Base-by-base conservation (phyloP, 1,140 invertebrate genomes). In the Eupristina koningsbergeri region DNA sequence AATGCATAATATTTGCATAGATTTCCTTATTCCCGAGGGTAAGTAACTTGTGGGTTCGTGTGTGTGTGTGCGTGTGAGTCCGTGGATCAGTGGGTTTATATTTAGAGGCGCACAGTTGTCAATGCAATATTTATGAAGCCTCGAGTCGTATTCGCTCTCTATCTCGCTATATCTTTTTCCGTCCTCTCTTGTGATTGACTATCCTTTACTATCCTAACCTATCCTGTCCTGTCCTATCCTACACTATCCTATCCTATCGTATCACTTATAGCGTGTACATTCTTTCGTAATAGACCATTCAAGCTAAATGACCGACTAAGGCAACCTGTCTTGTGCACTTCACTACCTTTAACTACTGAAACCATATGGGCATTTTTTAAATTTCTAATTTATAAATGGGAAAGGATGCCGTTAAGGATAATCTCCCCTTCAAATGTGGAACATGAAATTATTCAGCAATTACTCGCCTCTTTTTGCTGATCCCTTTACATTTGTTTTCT, bases 91-190 rank as follows among this genome's bases (percentile, higher is more conserved):
- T n/a, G 41, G 41, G 39, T 36, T 69, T 71, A 83, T 78, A 71
- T 83, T 83, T 78, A 73, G 75, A 78, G 50, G 82, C 63, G 64
- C 63, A 26, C 69, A 61, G 82, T 80, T 80, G 77, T 80, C 83
- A 80, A 84, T 84, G 83, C 58, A 84, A 80, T 80, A 84, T 84
- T 80, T 80, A 84, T 84, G 77, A 84, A 84, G 50, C 81, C 64
- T 15, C 41, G 19, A 58, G n/a, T 36, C 11, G n/a, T 78, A 78
- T 39, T 45, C 5, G 41, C 41, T n/a, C n/a, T n/a, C n/a, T n/a
- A n/a, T n/a, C n/a, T n/a, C n/a, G n/a, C n/a, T n/a, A n/a, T n/a
- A n/a, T n/a, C n/a, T n/a, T n/a, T n/a, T n/a, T n/a, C n/a, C n/a
- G n/a, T n/a, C n/a, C n/a, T n/a, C n/a, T n/a, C n/a, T n/a, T n/a